phyloP scores from a whole-genome alignment of 2,888 invertebrate genomes.

The Antitype chi region DNA sequence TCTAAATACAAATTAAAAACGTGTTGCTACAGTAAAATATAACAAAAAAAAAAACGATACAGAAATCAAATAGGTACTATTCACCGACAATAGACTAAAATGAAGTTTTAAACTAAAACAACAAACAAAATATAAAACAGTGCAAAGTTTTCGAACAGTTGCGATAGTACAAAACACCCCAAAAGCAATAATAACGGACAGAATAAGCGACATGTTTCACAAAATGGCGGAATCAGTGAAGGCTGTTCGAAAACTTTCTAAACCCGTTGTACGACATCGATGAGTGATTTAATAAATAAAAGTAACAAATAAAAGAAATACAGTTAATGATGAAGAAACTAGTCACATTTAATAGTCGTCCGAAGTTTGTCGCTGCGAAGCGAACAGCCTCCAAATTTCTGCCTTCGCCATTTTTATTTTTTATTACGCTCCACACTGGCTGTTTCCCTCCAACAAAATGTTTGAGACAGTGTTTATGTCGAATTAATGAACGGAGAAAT shows the following conservation, averaged over 20 bases:
- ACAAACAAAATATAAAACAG: constrained; percentile 71
- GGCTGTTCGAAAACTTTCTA: constrained; percentile 93
- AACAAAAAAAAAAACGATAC: constrained; percentile 8
- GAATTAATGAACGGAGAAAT: constrained; percentile 66
- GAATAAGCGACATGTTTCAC: constrained; percentile 76
- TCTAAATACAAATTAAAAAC: constrained; percentile 4
- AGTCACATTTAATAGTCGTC: constrained; percentile 81
- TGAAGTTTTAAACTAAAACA: constrained; percentile 60
- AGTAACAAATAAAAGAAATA: constrained; percentile 80
- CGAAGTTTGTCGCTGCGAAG: constrained; percentile 87
- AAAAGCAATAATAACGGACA: constrained; percentile 74
- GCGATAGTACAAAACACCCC: constrained; percentile 83
- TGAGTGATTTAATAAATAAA: constrained; percentile 81
- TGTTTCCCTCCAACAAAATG: constrained; percentile 81
- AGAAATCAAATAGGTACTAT: constrained; percentile 40
- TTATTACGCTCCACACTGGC: constrained; percentile 77
- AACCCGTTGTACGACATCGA: constrained; percentile 79
- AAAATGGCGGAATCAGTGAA: constrained; percentile 90
- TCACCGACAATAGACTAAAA: constrained; percentile 49
- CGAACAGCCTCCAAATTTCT: constrained; percentile 91
- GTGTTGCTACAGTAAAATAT: constrained; percentile 42
- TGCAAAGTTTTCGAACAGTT: constrained; percentile 92
- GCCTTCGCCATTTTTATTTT: constrained; percentile 87
- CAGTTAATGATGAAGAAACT: constrained; percentile 81
- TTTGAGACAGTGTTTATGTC: constrained; percentile 94